These are phyloP conservation scores for Barbus barbus DNA, from an alignment of 2,113 vertebrate species.

Conservation along the genomic window DNA sequence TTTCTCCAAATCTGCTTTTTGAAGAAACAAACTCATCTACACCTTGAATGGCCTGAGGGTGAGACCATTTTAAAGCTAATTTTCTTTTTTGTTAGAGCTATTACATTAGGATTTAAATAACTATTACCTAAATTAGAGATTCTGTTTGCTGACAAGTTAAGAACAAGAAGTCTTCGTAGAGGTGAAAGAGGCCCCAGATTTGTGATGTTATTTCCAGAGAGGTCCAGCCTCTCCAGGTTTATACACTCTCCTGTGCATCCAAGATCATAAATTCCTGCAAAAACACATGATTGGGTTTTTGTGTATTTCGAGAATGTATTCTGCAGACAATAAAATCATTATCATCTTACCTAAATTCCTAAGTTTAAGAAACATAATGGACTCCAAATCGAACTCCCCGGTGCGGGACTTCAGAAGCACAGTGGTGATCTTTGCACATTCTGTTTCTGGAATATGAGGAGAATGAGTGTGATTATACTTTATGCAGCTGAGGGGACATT, in stretches of 20 bases:
- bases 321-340: neutral
- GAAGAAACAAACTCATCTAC: too few species aligned
- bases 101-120: neutral
- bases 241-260: constrained; percentile 88
- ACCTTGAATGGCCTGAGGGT: too few species aligned
- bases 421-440: constrained; percentile 71
- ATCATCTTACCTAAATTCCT: constrained; percentile 70
- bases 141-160: constrained; percentile 85
- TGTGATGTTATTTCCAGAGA: constrained; percentile 84
- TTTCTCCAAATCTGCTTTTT: too few species aligned
- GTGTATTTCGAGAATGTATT: neutral
- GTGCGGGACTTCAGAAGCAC: constrained; percentile 76
- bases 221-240: constrained; percentile 89
- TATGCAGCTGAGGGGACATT: neutral
- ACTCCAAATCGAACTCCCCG: constrained; percentile 81
- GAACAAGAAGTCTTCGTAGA: constrained; percentile 78
- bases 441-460: constrained; percentile 67
- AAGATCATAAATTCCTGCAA: constrained; percentile 78
- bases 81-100: too few species aligned
- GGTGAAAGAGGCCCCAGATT: constrained; percentile 81
- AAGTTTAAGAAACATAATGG: constrained; percentile 79
- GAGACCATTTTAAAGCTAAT: too few species aligned
- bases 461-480: constrained; percentile 14
- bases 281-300: neutral
- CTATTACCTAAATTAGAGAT: constrained; percentile 80